Base-by-base conservation (phyloP, 1,140 invertebrate genomes). In the Dendroctonus ponderosae region DNA sequence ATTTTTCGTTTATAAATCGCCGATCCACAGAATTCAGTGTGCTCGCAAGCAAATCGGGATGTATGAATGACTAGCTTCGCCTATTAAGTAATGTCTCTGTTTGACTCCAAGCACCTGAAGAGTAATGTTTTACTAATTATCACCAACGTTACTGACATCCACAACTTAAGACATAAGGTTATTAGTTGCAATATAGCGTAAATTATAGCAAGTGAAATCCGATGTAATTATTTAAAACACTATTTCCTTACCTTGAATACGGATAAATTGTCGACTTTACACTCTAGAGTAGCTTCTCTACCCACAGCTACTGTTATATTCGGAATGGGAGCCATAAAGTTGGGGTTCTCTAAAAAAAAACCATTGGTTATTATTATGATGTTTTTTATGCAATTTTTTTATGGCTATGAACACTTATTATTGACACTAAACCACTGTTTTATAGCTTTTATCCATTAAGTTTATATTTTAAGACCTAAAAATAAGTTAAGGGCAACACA, bases 321-420 rank as follows among this genome's bases (percentile, higher is more conserved):
- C 61, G 77, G 72, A 67, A 88, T 85, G 41, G 85, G 80, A 67
- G 82, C 82, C 39, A 79, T 84, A 75, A 88, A 87, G 70, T 83
- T 84, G 63, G 88, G 87, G 71, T 82, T 80, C 74, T 87, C 86
- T 87, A 83, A 86, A 86, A 79, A 79, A 75, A 82, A 74, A 76
- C 72, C 7, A 51, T 8, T 7, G 7, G n/a, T 44, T 7, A 7
- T 44, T n/a, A 44, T 44, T 44, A n/a, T 44, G n/a, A 44, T 7
- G 7, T 44, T 44, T 7, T n/a, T 44, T 7, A 7, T 44, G 43
- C n/a, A n/a, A 51, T 51, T 15, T 15, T 2, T 51, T 51, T 7
- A 51, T 15, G 1, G 3, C 8, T n/a, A 51, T 8, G 15, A 15
- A 51, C n/a, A 15, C 8, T 8, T 51, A 51, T 51, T n/a, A 8